Conservation (phyloP, 1,140 invertebrate genomes). For the Dermatophagoides farinae region DNA sequence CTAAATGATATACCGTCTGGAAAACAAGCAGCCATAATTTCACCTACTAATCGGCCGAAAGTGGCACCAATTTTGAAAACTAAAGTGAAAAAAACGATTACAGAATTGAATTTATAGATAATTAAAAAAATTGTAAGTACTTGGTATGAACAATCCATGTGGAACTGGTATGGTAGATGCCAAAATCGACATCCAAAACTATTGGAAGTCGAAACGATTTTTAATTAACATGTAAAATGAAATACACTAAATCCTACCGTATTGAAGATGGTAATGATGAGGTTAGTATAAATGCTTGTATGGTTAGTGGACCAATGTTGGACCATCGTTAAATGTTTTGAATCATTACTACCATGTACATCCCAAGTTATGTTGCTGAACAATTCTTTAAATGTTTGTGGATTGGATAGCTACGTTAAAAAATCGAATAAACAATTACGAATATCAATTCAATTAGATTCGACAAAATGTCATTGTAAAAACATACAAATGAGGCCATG, state of each 20-base stretch:
- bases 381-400: constrained; percentile 42
- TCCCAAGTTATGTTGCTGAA: constrained; percentile 95
- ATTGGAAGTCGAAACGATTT: too few relatives aligned
- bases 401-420: constrained; percentile 24
- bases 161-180: constrained; percentile 54
- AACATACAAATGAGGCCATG: constrained; percentile 10
- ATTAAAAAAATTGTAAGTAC: too few relatives aligned
- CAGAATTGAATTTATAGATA: too few relatives aligned
- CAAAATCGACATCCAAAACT: constrained; percentile 55
- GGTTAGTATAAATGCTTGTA: constrained; percentile 62
- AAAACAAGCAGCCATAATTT: constrained; percentile 77
- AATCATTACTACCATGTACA: constrained; percentile 39
- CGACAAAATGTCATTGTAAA: too few relatives aligned
- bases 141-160: constrained; percentile 57
- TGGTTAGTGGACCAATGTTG: constrained; percentile 67
- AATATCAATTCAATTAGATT: not conserved
- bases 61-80: constrained; percentile 73
- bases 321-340: constrained; percentile 61
- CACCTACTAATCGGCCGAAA: constrained; percentile 66
- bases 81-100: not conserved
- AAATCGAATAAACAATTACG: constrained; percentile 57
- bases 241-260: constrained; percentile 37
- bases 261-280: constrained; percentile 60
- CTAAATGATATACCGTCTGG: constrained; percentile 72
- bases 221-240: too few relatives aligned